Evolutionary conservation across 1,140 invertebrate species (phyloP), one percentile per base, ranked within the genome.

Genomic region (Protaetia brevitarsis): DNA sequence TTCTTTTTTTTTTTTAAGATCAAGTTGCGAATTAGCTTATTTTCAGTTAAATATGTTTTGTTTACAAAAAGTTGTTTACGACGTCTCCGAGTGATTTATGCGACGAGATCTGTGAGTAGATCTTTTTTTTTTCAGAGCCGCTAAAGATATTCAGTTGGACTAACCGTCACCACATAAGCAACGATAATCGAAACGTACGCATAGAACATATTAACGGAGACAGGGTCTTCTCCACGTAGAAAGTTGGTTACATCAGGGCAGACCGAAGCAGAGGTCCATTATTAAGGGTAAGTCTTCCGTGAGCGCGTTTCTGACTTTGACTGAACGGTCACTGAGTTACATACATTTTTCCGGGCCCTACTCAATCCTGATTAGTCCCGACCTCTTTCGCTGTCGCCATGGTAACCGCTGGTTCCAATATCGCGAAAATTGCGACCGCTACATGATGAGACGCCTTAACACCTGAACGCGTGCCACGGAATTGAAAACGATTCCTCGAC

Each of bases 361-460:
- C 41, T 51, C 41, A 51, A 51, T 51, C 41, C 41, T 51, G 41
- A 51, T 51, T 51, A 51, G 41, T 23, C 26, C 5, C 41, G 16
- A 51, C 41, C 19, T 51, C 41, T 51, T 23, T 19, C 41, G 41
- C 19, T 23, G 41, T 51, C 11, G 11, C 41, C 19, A 51, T 51
- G 19, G 19, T 19, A 10, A 51, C 41, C 34, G 34, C 26, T 51
- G 26, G 41, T 51, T 51, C 41, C 41, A 51, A 51, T 51, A 51
- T 51, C 41, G 41, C 41, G 41, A 51, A 51, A 51, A 51, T 51
- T 51, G 41, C 19, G 41, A 23, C 41, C 41, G 41, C 41, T 51
- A 51, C 41, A 51, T 51, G 41, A 51, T 19, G 41, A 51, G 41
- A 19, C 19, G 41, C 19, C 41, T 51, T 51, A 51, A 51, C 41